Percentiles rank a stretch among this genome's conserved stretches.
phyloP scores from a whole-genome alignment of 2,113 vertebrate species.

The Crotalus viridis region DNA sequence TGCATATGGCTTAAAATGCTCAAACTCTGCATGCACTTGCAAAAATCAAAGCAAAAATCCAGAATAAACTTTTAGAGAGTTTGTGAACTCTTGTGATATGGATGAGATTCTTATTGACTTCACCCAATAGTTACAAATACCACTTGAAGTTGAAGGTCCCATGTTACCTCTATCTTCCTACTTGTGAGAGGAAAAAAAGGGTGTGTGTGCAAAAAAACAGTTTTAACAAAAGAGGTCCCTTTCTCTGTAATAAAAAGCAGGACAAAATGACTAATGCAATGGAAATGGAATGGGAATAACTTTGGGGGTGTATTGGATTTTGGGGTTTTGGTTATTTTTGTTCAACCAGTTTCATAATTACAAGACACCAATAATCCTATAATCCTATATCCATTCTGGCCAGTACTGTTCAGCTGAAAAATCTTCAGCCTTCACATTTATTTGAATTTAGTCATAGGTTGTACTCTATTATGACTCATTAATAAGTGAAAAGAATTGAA shows the following conservation, averaged over 20 bases:
- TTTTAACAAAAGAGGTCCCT: not conserved
- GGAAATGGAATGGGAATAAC: not conserved
- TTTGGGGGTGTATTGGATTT: not conserved
- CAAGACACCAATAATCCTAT: not conserved
- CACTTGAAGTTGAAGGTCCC: not conserved
- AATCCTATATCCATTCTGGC: not conserved
- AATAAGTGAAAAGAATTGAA: not conserved
- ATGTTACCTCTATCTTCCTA: not conserved
- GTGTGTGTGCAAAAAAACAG: not conserved
- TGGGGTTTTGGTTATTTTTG: not conserved
- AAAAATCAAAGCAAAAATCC: not conserved
- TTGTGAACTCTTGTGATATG: not conserved
- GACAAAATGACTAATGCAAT: not conserved
- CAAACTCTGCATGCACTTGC: constrained; percentile 17
- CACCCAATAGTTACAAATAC: not conserved
- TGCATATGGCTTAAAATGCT: constrained; percentile 61
- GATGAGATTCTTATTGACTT: not conserved
- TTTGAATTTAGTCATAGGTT: not conserved
- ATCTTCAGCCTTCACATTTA: not conserved
- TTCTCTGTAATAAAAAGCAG: not conserved
- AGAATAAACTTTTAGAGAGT: constrained; percentile 6
- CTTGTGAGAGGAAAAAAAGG: not conserved
- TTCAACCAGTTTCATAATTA: too few relatives aligned
- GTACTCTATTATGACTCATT: not conserved
- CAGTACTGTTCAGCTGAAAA: not conserved